These are phyloP conservation scores for Nomada ruficornis DNA, from an alignment of 2,888 invertebrate genomes.

Conservation along the genomic window DNA sequence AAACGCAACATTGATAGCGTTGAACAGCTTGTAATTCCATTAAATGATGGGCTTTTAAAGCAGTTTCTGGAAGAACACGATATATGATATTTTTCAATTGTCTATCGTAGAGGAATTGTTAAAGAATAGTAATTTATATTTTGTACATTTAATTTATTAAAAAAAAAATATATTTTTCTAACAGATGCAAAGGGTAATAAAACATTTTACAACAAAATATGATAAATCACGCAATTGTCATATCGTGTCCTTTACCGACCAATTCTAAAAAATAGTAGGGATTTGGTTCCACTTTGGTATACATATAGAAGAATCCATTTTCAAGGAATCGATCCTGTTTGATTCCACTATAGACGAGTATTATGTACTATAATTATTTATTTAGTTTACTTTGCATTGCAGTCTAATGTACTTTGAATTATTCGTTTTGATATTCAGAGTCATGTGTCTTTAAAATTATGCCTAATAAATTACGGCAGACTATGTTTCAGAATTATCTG, in stretches of 20 bases:
- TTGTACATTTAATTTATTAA: slow-evolving; percentile 13
- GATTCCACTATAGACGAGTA: no score
- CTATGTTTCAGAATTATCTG: no score
- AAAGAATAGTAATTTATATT: background rate
- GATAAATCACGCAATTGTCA: background rate
- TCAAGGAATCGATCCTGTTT: no score
- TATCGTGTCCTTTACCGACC: background rate
- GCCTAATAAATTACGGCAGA: no score
- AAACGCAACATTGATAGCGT: slow-evolving; percentile 92
- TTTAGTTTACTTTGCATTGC: no score
- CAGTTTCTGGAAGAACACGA: slow-evolving; percentile 90
- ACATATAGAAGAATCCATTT: no score
- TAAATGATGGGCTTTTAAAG: slow-evolving; percentile 89
- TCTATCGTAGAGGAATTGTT: background rate
- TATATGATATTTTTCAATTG: slow-evolving; percentile 35
- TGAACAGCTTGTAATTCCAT: slow-evolving; percentile 92
- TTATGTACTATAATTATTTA: no score
- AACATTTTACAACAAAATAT: slow-evolving; percentile 6
- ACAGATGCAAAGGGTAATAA: slow-evolving; percentile 6
- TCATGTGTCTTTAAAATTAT: no score
- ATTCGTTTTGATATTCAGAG: no score
- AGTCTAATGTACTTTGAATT: no score
- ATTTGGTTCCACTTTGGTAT: no score
- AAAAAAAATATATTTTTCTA: slow-evolving; percentile 23
- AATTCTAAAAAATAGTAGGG: no score